These are phyloP conservation scores for Ctenosaura bakeri DNA, from an alignment of 2,797 vertebrate genomes.

Conservation along the genomic window DNA sequence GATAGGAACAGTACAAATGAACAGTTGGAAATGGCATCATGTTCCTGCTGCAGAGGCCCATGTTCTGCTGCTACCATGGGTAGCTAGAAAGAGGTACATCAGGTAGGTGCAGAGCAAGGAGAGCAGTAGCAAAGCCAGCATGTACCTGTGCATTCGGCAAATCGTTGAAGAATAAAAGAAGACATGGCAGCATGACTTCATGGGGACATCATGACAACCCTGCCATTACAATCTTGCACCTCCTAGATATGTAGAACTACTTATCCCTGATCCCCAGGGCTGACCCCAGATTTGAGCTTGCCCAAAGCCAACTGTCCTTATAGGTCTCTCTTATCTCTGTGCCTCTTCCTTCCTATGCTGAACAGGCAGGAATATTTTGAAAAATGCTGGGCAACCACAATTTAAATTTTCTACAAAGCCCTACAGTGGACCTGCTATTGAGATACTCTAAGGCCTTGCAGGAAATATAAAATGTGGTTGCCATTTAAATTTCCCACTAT, in stretches of 20 bases:
- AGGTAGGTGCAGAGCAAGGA: not conserved
- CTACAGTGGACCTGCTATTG: not conserved
- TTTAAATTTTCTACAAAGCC: not conserved
- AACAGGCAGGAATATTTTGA: not conserved
- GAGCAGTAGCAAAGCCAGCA: no score
- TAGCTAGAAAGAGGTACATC: not conserved
- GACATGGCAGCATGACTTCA: not conserved
- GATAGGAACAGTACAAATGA: not conserved
- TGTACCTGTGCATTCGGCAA: not conserved
- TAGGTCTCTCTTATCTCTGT: not conserved
- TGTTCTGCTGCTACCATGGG: no score
- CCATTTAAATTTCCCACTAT: not conserved
- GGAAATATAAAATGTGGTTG: not conserved
- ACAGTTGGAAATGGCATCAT: not conserved
- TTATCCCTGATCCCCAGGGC: not conserved
- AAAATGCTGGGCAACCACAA: not conserved
- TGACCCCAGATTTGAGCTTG: not conserved
- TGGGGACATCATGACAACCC: not conserved
- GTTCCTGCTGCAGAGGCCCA: not conserved
- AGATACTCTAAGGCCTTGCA: not conserved
- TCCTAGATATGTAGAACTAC: not conserved
- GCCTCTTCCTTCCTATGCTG: no score
- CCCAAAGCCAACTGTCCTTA: no score
- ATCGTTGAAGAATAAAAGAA: not conserved
- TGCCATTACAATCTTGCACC: not conserved